These are phyloP conservation scores for Agapornis roseicollis DNA, from an alignment of 2,113 vertebrate species.

Conservation along the genomic window DNA sequence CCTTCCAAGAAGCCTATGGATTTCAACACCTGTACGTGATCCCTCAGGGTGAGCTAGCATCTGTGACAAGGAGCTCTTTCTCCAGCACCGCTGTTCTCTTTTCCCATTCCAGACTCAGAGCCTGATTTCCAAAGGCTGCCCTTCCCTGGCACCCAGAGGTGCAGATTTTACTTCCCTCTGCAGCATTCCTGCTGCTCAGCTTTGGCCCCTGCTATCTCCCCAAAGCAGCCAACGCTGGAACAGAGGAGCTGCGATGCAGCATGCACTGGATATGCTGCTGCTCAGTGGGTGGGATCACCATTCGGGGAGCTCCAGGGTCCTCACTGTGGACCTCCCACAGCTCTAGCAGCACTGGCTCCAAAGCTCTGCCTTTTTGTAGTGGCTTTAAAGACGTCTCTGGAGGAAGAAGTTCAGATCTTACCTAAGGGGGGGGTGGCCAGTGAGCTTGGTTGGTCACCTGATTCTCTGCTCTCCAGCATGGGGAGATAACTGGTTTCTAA, in stretches of 20 bases:
- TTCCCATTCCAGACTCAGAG: background rate
- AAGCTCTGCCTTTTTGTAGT: background rate
- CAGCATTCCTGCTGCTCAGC: background rate
- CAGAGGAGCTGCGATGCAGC: background rate
- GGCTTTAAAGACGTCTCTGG: background rate
- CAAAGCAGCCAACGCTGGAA: background rate
- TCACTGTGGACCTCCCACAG: background rate
- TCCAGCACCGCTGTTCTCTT: background rate
- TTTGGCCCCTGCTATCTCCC: background rate
- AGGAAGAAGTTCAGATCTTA: background rate
- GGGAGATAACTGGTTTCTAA: background rate
- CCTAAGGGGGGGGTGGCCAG: background rate
- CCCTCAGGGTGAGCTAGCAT: background rate
- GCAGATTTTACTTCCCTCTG: background rate
- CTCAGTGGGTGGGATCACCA: background rate
- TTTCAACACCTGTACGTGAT: background rate
- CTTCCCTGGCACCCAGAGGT: background rate
- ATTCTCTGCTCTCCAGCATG: background rate
- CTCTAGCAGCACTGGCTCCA: background rate
- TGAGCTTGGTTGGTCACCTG: background rate
- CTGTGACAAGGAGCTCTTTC: background rate
- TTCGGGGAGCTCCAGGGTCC: background rate
- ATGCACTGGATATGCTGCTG: fast-evolving
- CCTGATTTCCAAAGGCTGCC: background rate
- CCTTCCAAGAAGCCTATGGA: background rate